Base-by-base conservation (phyloP, 2,888 invertebrate species). In the Zygogramma bicolorata region DNA sequence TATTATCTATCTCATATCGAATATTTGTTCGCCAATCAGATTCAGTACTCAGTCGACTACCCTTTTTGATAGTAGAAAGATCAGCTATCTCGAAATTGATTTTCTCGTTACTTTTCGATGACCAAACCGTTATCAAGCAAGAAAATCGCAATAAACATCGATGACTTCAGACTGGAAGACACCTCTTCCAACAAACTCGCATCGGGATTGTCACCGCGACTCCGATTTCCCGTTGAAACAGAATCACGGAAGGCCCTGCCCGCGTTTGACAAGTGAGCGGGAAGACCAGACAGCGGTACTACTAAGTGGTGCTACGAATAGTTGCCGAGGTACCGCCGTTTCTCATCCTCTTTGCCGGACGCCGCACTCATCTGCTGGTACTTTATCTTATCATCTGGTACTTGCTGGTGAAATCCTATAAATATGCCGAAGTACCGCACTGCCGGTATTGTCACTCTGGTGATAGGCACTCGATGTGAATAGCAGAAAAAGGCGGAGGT, bases 341-440 rank as follows among this genome's bases (percentile, higher is more conserved):
- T 53, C 53, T 53, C 53, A 27, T 53, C 53, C 38, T n/a, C 60
- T 60, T 31, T 38, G 38, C 60, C 38, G 42, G 38, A 46, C 15
- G 42, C 42, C 65, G 46, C 65, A 42, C 65, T 65, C 67, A 67
- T 67, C 67, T 67, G 29, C 67, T 60, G 58, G 59, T 59, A 38
- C 58, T 67, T 67, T 67, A 67, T 67, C 67, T 67, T 67, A 67
- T 67, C 67, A 70, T 70, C 70, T 70, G 63, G 65, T 70, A 40
- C 58, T 40, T 65, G 70, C 58, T 65, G 57, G 63, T 40, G 20
- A 65, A 70, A 70, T 70, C 58, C 65, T 65, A 70, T 70, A 70
- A 70, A 70, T 70, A 70, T 60, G 60, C 60, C 42, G 66, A 34
- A 29, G 40, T 42, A 58, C 38, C 66, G 66, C 66, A 58, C 58